phyloP scores from a whole-genome alignment of 2,113 vertebrate species.

The Verasper variegatus region DNA sequence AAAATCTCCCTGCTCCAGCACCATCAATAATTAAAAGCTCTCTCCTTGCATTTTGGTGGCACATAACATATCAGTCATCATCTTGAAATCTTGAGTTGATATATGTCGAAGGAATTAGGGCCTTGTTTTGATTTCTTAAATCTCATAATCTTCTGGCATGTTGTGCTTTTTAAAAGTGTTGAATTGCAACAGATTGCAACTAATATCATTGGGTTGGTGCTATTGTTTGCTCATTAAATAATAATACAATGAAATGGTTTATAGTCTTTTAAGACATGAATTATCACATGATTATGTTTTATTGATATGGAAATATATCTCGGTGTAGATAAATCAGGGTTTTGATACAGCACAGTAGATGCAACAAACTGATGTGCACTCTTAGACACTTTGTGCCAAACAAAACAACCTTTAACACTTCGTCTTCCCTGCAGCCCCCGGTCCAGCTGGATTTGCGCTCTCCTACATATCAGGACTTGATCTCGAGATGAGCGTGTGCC shows the following conservation, averaged over 20 bases:
- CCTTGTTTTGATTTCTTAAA: constrained; percentile 61
- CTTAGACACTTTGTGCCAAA: not conserved
- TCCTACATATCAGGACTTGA: constrained; percentile 6
- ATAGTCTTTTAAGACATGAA: not conserved
- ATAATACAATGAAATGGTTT: not conserved
- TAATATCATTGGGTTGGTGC: constrained; percentile 28
- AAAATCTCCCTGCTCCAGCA: constrained; percentile 91
- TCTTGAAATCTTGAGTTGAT: constrained; percentile 81
- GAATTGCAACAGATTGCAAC: constrained; percentile 17
- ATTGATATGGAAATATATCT: constrained; percentile 16
- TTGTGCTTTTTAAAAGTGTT: constrained; percentile 42
- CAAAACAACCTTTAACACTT: not conserved
- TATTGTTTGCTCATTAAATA: constrained; percentile 15
- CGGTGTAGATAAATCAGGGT: not conserved
- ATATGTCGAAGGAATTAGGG: constrained; percentile 72
- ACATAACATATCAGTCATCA: constrained; percentile 87
- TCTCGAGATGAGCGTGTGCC: constrained; percentile 26
- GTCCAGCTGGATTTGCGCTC: constrained; percentile 14
- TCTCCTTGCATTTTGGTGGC: constrained; percentile 90
- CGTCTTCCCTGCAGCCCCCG: constrained; percentile 8
- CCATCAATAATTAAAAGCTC: constrained; percentile 97
- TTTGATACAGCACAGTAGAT: not conserved
- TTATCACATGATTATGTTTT: constrained; percentile 27
- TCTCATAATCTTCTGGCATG: constrained; percentile 22
- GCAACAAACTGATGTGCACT: not conserved